Base-by-base conservation (phyloP, 2,113 vertebrate species). In the Xerus inauris region DNA sequence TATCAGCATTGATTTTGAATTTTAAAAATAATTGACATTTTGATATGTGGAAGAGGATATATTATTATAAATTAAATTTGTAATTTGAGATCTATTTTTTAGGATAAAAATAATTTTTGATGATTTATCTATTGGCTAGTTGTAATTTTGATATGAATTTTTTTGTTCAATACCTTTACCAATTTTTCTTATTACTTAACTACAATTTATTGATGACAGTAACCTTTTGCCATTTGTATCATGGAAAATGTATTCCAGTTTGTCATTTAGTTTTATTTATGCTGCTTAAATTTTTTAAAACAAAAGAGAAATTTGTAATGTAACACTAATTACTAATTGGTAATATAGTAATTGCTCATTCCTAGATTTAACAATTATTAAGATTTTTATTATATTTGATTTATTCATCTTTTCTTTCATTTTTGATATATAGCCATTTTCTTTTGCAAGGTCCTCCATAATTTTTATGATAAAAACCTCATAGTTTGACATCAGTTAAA, bases 401-500 rank as follows among this genome's bases (percentile, higher is more conserved):
- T 83, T 84, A 32, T 67, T 94, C 40, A 45, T 6, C 8, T 12
- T 1, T 45, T 49, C 3, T 75, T 81, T 89, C 13, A 1, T 77
- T 88, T 79, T 83, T 64, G 9, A 35, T 92, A 3, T 65, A 30
- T 79, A 73, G 6, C 22, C 89, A 3, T 86, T 87, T 95, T 73
- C 38, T 82, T 94, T 87, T 42, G 5, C 65, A 14, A 89, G 32
- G 32, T 73, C 22, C 64, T 92, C 4, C n/a, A 19, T 91, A 81
- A 85, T 81, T 96, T 96, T 97, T 81, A 28, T 92, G 2, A 4
- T 90, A 91, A 94, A 81, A 86, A 38, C 67, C 24, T 54, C 3
- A 3, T 49, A 59, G 71, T 17, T 91, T 69, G 30, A 54, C 45
- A 49, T 83, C 57, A 57, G 26, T 87, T 87, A 76, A 88, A 73